Conservation (phyloP, 2,888 invertebrate species). For the Hololepta plana region DNA sequence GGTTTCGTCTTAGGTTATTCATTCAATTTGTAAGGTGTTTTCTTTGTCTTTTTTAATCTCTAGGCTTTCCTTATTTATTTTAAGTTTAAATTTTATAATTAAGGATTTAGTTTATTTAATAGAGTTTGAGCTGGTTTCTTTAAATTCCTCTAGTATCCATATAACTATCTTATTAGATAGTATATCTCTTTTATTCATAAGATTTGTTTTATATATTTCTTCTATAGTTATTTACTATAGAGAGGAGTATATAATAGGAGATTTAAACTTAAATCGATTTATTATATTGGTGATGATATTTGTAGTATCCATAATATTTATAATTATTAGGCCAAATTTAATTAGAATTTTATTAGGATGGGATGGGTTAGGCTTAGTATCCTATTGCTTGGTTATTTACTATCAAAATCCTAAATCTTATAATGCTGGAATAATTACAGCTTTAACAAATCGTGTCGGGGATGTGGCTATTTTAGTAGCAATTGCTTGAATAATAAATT, state of each 20-base stretch:
- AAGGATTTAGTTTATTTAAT: constrained; percentile 33
- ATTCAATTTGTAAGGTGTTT: constrained; percentile 31
- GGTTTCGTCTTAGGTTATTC: constrained; percentile 31
- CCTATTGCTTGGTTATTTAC: constrained; percentile 56
- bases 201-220: constrained; percentile 46
- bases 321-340: constrained; percentile 51
- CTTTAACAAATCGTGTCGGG: constrained; percentile 53
- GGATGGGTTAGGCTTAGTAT: constrained; percentile 53
- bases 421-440: constrained; percentile 54
- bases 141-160: constrained; percentile 30
- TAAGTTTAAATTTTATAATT: constrained; percentile 21
- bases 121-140: constrained; percentile 35
- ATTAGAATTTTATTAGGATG: constrained; percentile 53
- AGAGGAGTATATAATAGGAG: constrained; percentile 39
- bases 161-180: constrained; percentile 44
- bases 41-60: constrained; percentile 31
- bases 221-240: constrained; percentile 45
- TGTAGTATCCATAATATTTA: constrained; percentile 45
- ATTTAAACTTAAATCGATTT: constrained; percentile 42
- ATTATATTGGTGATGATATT: constrained; percentile 44
- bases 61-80: constrained; percentile 25
- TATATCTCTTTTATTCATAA: constrained; percentile 43
- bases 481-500: constrained; percentile 19
- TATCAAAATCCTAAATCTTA: constrained; percentile 49
- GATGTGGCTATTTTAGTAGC: constrained; percentile 47